Conservation (phyloP, 2,113 vertebrate genomes). For the Semnornis frantzii region DNA sequence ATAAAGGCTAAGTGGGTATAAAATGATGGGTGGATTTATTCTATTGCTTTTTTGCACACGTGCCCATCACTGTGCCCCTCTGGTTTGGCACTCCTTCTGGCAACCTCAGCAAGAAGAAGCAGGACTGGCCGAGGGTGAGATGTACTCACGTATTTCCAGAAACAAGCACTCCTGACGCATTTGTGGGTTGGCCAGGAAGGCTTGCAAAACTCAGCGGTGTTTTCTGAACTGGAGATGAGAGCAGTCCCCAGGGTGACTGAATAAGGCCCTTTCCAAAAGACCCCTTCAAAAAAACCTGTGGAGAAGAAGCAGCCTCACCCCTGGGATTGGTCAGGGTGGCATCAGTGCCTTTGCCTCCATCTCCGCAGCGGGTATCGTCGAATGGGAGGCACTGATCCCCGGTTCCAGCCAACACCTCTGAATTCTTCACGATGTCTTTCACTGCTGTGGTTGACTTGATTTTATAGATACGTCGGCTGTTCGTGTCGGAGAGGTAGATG, state of each 20-base stretch:
- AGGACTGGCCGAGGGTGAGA: background rate
- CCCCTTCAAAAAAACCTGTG: background rate
- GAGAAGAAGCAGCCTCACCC: slow-evolving; percentile 78
- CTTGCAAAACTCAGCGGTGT: background rate
- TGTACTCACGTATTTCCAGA: background rate
- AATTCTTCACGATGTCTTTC: slow-evolving; percentile 94
- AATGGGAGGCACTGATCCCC: slow-evolving; percentile 98
- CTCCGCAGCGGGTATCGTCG: slow-evolving; percentile 95
- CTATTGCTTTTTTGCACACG: background rate
- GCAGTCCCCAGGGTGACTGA: background rate
- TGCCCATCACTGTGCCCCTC: background rate
- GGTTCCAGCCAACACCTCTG: slow-evolving; percentile 92
- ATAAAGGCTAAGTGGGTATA: background rate
- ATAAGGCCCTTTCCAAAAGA: background rate
- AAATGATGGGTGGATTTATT: background rate
- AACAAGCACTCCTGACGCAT: background rate
- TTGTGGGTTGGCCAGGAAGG: background rate
- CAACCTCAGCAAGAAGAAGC: background rate
- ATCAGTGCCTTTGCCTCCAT: slow-evolving; percentile 93
- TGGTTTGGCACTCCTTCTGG: background rate
- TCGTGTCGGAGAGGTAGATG: slow-evolving; percentile 95
- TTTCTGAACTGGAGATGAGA: background rate
- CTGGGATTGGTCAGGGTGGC: slow-evolving; percentile 95
- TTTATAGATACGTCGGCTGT: slow-evolving; percentile 93
- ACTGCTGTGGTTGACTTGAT: slow-evolving; percentile 88